Evolutionary conservation across 2,797 vertebrate genomes (phyloP).

Genomic region (Phyllotis vaccarum): DNA sequence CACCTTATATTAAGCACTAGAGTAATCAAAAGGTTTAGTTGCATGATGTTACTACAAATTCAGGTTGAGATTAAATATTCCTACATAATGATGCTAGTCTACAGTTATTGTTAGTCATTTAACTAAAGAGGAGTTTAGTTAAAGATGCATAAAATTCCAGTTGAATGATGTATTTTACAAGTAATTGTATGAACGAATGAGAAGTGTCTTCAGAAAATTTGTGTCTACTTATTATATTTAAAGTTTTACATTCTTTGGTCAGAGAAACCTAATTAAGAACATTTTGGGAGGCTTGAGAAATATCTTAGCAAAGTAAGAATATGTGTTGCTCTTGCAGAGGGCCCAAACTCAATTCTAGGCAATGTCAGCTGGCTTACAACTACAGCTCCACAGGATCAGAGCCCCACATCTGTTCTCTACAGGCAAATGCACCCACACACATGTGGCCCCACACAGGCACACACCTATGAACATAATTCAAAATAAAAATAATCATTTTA

Average conservation of each 20-base stretch:
- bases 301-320: background rate
- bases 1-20: background rate
- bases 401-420: too few species aligned
- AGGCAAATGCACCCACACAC: background rate
- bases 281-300: background rate
- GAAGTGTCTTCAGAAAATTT: background rate
- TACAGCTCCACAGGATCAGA: background rate
- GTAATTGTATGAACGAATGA: background rate
- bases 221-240: background rate
- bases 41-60: background rate
- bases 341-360: background rate
- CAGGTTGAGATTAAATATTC: background rate
- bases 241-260: background rate
- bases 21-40: background rate
- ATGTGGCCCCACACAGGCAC: too few species aligned
- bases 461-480: background rate
- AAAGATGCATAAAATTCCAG: slow-evolving; percentile 16
- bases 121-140: background rate
- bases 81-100: background rate
- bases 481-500: background rate
- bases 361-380: background rate
- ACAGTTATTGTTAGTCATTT: background rate
- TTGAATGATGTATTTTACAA: background rate
- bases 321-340: background rate
- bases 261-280: background rate